Conservation (phyloP, 1,140 invertebrate species). For the Bradysia coprophila region DNA sequence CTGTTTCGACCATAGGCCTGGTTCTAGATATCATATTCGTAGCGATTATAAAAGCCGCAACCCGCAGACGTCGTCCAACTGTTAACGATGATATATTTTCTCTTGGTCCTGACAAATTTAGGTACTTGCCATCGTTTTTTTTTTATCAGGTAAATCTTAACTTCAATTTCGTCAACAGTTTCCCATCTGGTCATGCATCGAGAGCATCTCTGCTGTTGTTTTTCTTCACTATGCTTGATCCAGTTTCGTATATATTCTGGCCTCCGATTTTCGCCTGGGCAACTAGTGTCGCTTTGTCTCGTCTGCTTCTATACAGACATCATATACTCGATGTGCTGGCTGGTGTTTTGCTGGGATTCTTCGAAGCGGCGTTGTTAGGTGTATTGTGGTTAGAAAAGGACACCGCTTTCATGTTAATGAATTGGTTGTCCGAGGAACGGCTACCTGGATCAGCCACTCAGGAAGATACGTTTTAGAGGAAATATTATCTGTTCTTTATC, state of each 20-base stretch:
- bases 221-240: slow-evolving; percentile 45
- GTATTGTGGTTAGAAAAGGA: slow-evolving; percentile 44
- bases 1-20: slow-evolving; percentile 36
- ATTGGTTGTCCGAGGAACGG: slow-evolving; percentile 33
- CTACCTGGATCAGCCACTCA: slow-evolving; percentile 25
- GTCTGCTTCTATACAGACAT: slow-evolving; percentile 54
- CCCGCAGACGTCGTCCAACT: slow-evolving; percentile 54
- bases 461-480: slow-evolving; percentile 2
- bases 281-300: slow-evolving; percentile 50
- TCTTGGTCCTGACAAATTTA: slow-evolving; percentile 60
- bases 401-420: slow-evolving; percentile 28
- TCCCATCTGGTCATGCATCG: slow-evolving; percentile 92
- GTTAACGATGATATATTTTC: slow-evolving; percentile 42
- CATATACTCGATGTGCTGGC: slow-evolving; percentile 68
- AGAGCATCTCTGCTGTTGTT: slow-evolving; percentile 56
- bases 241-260: slow-evolving; percentile 35
- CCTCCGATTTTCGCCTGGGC: slow-evolving; percentile 55
- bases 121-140: no score
- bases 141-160: no score
- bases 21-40: slow-evolving; percentile 72
- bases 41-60: slow-evolving; percentile 60
- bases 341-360: slow-evolving; percentile 56
- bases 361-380: slow-evolving; percentile 45
- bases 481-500: background rate
- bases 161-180: slow-evolving; percentile 37